Percentiles rank a stretch among this genome's conserved stretches.
phyloP scores from a whole-genome alignment of 92 coral and sea anemone genomes.

The Zoanthus solanderi region DNA sequence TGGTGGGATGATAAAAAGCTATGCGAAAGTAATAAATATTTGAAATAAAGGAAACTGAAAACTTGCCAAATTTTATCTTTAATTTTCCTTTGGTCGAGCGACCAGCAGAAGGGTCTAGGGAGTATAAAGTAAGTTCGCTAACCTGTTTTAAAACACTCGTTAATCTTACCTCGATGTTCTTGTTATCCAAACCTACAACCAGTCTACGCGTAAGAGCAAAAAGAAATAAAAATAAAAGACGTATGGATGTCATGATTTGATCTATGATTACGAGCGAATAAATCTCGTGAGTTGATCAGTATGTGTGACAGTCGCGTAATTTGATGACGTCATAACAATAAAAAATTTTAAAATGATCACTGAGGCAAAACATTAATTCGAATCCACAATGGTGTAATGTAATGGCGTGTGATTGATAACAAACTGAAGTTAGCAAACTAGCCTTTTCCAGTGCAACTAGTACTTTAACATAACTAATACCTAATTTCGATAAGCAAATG shows the following conservation, averaged over 20 bases:
- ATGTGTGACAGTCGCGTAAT: background rate
- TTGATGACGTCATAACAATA: background rate
- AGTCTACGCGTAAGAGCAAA: background rate
- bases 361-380: no score
- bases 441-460: no score
- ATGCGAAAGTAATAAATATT: background rate
- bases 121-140: background rate
- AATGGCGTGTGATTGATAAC: no score
- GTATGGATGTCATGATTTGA: background rate
- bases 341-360: background rate
- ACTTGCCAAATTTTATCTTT: background rate
- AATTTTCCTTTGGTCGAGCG: background rate
- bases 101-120: background rate
- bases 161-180: constrained; percentile 18
- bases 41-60: background rate
- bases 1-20: background rate
- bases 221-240: background rate
- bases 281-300: background rate
- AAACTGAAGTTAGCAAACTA: no score
- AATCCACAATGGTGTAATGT: no score
- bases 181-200: constrained; percentile 4
- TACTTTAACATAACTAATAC: no score
- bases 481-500: no score
- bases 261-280: no score
- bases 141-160: background rate